Evolutionary conservation across 2,888 invertebrate genomes (phyloP).

Genomic region (Trypoxylon attenuatum): DNA sequence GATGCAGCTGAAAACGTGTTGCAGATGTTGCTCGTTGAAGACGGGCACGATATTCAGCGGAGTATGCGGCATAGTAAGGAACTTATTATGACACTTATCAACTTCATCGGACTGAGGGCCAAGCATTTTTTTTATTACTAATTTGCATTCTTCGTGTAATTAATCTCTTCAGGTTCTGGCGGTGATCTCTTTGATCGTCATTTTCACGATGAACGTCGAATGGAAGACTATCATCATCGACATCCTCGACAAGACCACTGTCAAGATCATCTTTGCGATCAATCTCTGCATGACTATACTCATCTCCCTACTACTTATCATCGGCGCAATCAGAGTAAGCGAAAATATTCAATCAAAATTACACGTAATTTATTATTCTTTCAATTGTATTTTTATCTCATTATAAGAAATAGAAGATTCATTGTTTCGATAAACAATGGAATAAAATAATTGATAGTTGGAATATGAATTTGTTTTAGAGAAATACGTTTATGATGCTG

Average conservation of each 20-base stretch:
- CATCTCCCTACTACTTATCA: slow-evolving; percentile 84
- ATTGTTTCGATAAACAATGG: neutral
- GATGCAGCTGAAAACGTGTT: slow-evolving; percentile 81
- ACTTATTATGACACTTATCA: neutral
- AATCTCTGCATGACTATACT: slow-evolving; percentile 89
- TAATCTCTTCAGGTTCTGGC: slow-evolving; percentile 80
- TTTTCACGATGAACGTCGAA: slow-evolving; percentile 81
- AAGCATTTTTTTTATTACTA: neutral
- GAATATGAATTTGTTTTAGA: slow-evolving; percentile 74
- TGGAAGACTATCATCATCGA: slow-evolving; percentile 88
- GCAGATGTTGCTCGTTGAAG: slow-evolving; percentile 83
- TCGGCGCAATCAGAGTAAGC: slow-evolving; percentile 85
- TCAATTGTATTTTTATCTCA: too few species aligned
- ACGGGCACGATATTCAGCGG: slow-evolving; percentile 86
- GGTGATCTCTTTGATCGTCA: slow-evolving; percentile 81
- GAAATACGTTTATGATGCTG: slow-evolving; percentile 87
- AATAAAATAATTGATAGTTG: neutral
- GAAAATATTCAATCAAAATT: too few species aligned
- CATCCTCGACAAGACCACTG: slow-evolving; percentile 81
- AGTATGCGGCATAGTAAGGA: slow-evolving; percentile 81
- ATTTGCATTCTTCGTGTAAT: neutral
- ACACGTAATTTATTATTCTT: too few species aligned
- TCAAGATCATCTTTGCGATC: slow-evolving; percentile 86
- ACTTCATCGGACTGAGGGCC: neutral
- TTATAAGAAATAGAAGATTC: too few species aligned